A percentile compares a stretch with the other conserved stretches of the same genome.
Evolutionary conservation across 1,140 invertebrate genomes (phyloP).

Genomic region (Anadara kagoshimensis): DNA sequence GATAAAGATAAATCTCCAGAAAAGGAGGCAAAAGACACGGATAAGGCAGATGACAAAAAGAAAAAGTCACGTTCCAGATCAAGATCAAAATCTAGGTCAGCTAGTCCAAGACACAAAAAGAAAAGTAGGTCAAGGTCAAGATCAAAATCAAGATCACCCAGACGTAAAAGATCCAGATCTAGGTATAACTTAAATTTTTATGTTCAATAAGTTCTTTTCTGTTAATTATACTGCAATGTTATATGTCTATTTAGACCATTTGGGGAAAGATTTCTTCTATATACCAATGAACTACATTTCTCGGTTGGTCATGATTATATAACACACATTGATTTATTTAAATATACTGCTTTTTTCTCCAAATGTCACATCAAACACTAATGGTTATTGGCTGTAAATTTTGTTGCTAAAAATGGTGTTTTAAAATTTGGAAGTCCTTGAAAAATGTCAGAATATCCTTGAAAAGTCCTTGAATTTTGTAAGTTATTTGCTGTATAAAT

Average conservation of each 20-base stretch:
- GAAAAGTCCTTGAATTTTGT: neutral
- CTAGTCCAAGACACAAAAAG: conserved; percentile 36
- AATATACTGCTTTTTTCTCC: neutral
- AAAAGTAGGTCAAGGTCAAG: conserved; percentile 74
- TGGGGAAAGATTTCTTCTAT: neutral
- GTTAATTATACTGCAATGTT: neutral
- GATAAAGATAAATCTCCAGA: conserved; percentile 6
- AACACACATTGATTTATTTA: neutral
- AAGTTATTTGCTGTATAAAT: neutral
- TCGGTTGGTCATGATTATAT: neutral
- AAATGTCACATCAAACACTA: neutral
- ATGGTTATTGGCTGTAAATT: no score
- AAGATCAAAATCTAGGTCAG: conserved; percentile 25
- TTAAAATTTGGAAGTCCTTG: no score
- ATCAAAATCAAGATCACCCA: conserved; percentile 55
- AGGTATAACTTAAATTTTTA: neutral
- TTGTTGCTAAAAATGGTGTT: no score
- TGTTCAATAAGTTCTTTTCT: neutral
- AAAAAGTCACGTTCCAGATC: conserved; percentile 4
- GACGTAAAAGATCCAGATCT: conserved; percentile 15
- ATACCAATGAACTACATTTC: neutral
- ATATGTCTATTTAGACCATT: neutral
- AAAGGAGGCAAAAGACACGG: conserved; percentile 2
- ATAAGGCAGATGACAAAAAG: conserved; percentile 6
- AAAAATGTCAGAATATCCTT: neutral